Evolutionary conservation across 1,140 invertebrate genomes (phyloP).

Genomic region (Caenorhabditis tropicalis): DNA sequence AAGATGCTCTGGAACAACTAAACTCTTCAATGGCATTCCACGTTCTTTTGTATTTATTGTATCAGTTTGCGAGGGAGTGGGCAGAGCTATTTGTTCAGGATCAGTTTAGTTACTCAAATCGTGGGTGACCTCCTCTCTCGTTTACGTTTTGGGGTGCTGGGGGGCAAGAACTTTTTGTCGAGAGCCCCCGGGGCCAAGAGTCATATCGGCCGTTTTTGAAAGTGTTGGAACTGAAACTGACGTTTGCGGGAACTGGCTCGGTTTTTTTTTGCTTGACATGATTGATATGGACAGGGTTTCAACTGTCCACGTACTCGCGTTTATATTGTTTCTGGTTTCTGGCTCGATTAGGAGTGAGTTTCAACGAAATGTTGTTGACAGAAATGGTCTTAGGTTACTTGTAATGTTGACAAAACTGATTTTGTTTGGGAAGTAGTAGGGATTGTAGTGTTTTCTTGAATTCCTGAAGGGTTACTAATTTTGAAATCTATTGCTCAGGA

Average conservation of each 20-base stretch:
- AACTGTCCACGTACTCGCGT: conserved; percentile 17
- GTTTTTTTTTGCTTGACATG: neutral
- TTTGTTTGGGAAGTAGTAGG: too few species aligned
- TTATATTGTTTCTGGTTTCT: neutral
- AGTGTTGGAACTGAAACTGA: neutral
- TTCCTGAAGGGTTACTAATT: too few species aligned
- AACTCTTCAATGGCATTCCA: neutral
- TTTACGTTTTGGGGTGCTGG: neutral
- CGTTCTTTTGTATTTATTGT: conserved; percentile 26
- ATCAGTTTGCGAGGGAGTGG: conserved; percentile 26
- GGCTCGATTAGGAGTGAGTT: neutral
- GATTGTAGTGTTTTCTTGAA: too few species aligned
- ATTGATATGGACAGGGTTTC: neutral
- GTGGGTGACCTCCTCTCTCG: conserved; percentile 40
- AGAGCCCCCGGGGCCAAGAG: conserved; percentile 15
- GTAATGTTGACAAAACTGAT: too few species aligned
- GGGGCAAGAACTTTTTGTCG: neutral
- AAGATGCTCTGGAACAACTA: too few species aligned
- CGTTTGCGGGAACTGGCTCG: neutral
- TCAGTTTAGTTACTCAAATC: conserved; percentile 39
- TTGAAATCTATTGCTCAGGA: too few species aligned
- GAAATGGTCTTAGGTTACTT: neutral
- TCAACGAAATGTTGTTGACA: conserved; percentile 3
- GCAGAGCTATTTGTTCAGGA: conserved; percentile 33
- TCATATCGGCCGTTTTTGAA: neutral